Evolutionary conservation across 2,888 invertebrate species (phyloP).

Genomic region (Euproctis similis): DNA sequence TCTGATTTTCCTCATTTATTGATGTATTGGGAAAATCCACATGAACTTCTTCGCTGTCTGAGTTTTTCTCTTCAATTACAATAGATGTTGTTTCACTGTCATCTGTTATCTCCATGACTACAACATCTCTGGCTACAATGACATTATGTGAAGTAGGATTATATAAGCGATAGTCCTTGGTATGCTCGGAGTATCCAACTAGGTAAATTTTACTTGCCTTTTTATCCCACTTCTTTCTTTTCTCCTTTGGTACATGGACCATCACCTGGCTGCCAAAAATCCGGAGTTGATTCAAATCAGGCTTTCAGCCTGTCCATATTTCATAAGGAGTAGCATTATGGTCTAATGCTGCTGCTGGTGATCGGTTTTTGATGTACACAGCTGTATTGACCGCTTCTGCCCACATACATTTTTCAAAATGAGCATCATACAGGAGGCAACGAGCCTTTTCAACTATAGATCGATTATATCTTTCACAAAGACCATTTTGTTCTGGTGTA

Average conservation of each 20-base stretch:
- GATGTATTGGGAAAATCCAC: no score
- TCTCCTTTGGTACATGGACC: slow-evolving; percentile 2
- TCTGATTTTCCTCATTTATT: not conserved
- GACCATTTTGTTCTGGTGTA: no score
- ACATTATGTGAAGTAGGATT: no score
- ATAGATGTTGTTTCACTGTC: not conserved
- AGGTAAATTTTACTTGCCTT: not conserved
- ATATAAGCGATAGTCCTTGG: not conserved
- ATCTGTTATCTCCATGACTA: slow-evolving; percentile 10
- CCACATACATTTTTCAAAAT: no score
- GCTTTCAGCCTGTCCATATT: not conserved
- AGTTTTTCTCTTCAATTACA: slow-evolving; percentile 4
- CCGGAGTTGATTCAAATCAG: not conserved
- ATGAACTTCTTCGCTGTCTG: not conserved
- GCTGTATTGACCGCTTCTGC: no score
- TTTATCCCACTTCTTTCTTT: not conserved
- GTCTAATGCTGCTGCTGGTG: not conserved
- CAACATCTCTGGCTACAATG: slow-evolving; percentile 9
- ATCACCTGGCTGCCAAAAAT: not conserved
- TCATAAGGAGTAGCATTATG: not conserved
- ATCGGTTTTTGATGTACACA: not conserved
- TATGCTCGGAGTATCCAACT: not conserved
- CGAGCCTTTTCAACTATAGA: no score
- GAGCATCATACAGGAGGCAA: no score
- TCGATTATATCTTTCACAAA: no score